These are phyloP conservation scores for Malacoraja senta DNA, from an alignment of 2,797 vertebrate species.

Conservation along the genomic window DNA sequence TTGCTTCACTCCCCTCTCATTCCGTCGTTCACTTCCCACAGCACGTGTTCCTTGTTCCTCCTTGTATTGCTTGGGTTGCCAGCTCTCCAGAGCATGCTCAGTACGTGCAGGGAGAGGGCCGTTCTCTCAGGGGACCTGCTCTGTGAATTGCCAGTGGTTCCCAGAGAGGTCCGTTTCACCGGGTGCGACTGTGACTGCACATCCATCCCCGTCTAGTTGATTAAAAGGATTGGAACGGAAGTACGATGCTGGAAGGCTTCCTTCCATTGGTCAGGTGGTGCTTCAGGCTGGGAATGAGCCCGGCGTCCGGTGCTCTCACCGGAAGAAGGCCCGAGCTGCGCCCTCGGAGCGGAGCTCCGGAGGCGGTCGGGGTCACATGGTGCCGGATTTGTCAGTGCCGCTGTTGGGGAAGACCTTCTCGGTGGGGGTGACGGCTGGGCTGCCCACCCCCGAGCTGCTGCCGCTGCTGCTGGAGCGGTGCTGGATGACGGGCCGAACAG, in stretches of 20 bases:
- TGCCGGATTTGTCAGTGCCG: slow-evolving; percentile 66
- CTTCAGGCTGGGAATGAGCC: neutral
- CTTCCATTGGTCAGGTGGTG: neutral
- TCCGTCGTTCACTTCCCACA: neutral
- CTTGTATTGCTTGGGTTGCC: slow-evolving; percentile 51
- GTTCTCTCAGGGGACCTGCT: slow-evolving; percentile 59
- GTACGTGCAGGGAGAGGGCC: slow-evolving; percentile 53
- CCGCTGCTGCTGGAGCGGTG: slow-evolving; percentile 81
- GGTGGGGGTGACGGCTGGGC: slow-evolving; percentile 78
- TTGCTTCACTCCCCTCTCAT: no score
- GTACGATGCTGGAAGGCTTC: neutral
- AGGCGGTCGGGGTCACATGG: slow-evolving; percentile 52
- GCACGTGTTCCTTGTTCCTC: slow-evolving; percentile 45
- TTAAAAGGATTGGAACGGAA: slow-evolving; percentile 16
- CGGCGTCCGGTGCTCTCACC: neutral
- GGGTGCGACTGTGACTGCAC: neutral
- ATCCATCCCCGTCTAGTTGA: neutral
- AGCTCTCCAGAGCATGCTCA: slow-evolving; percentile 48
- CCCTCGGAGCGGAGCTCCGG: neutral
- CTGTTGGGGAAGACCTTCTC: slow-evolving; percentile 79
- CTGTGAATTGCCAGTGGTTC: neutral
- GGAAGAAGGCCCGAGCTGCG: slow-evolving; percentile 35
- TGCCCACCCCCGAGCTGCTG: slow-evolving; percentile 81
- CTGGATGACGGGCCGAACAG: slow-evolving; percentile 69
- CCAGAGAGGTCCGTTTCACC: neutral